A percentile compares a stretch with the other conserved stretches of the same genome.
These are phyloP conservation scores for Diabrotica undecimpunctata DNA, from an alignment of 1,140 invertebrate genomes.

Conservation along the genomic window DNA sequence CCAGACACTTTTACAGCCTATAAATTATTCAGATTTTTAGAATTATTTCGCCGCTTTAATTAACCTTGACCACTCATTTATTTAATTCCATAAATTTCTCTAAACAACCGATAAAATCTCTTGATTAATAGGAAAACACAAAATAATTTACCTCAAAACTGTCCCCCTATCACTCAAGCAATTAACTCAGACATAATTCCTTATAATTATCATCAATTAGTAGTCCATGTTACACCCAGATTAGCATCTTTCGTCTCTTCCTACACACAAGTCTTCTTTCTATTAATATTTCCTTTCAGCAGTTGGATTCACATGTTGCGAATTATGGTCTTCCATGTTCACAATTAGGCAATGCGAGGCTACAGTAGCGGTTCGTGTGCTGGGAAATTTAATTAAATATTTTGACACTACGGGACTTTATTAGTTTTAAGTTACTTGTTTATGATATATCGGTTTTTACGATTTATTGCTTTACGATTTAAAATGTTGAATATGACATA, in stretches of 20 bases:
- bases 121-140: slow-evolving; percentile 5
- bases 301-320: slow-evolving; percentile 13
- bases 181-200: slow-evolving; percentile 17
- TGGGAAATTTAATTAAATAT: too few relatives aligned
- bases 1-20: too few relatives aligned
- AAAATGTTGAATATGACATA: too few relatives aligned
- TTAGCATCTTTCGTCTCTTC: slow-evolving; percentile 18
- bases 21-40: too few relatives aligned
- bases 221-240: slow-evolving; percentile 17
- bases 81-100: not conserved
- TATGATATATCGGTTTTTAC: too few relatives aligned
- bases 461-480: too few relatives aligned
- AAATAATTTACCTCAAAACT: slow-evolving; percentile 8
- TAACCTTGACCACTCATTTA: too few relatives aligned
- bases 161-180: slow-evolving; percentile 12
- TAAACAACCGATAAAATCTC: not conserved
- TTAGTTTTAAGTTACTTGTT: too few relatives aligned
- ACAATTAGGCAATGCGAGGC: slow-evolving; percentile 13
- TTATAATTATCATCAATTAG: slow-evolving; percentile 17
- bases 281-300: slow-evolving; percentile 15
- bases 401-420: too few relatives aligned
- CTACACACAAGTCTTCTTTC: slow-evolving; percentile 7
- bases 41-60: too few relatives aligned
- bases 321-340: slow-evolving; percentile 9
- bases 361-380: not conserved